Evolutionary conservation across 2,113 vertebrate species (phyloP).

Genomic region (Spheniscus mendiculus): DNA sequence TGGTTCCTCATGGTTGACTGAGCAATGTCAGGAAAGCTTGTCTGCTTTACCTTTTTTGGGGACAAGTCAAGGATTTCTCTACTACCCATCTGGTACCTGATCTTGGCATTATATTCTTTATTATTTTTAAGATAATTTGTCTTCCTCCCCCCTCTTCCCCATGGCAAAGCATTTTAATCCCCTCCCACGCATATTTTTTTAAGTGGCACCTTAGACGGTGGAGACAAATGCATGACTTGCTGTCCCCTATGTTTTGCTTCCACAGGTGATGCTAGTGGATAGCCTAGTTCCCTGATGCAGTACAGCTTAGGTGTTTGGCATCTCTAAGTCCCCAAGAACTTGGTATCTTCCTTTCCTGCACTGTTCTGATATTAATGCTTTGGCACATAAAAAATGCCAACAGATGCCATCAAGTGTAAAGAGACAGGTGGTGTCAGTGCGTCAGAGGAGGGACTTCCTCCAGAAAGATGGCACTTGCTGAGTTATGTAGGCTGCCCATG

Average conservation of each 20-base stretch:
- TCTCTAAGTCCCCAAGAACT: background rate
- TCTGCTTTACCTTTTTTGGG: conserved; percentile 48
- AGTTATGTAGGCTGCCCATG: conserved; percentile 62
- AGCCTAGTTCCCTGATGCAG: background rate
- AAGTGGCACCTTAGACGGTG: background rate
- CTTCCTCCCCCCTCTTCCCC: background rate
- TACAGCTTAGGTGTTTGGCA: background rate
- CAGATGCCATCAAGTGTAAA: conserved; percentile 72
- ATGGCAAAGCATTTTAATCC: background rate
- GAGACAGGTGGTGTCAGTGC: conserved; percentile 71
- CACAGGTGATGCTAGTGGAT: background rate
- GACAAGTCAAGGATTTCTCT: conserved; percentile 51
- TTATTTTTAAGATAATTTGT: background rate
- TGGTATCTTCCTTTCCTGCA: background rate
- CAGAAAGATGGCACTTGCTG: conserved; percentile 64
- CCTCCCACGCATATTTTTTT: background rate
- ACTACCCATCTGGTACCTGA: conserved; percentile 31
- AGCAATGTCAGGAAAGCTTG: conserved; percentile 51
- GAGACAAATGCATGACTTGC: background rate
- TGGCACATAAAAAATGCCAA: conserved; percentile 73
- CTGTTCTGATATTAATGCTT: conserved; percentile 60
- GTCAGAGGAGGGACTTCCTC: conserved; percentile 75
- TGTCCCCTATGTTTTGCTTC: background rate
- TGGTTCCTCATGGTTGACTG: conserved; percentile 48
- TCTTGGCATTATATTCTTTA: background rate